phyloP scores from a whole-genome alignment of 2,113 vertebrate genomes.

The Microtus montanus region DNA sequence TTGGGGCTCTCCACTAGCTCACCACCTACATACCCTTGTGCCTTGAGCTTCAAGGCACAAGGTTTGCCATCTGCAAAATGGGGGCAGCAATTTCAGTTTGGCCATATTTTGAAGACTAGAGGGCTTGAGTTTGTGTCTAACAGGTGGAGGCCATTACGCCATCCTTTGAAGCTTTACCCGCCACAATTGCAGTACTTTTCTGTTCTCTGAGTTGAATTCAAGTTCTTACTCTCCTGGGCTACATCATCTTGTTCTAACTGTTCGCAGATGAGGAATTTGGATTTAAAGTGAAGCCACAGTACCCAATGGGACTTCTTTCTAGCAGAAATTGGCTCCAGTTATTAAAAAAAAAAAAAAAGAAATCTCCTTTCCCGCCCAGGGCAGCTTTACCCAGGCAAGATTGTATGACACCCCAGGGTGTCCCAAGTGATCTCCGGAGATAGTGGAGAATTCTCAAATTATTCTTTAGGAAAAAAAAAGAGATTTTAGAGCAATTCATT shows the following conservation, averaged over 20 bases:
- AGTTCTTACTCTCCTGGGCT: conserved; percentile 63
- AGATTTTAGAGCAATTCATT: not conserved
- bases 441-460: conserved; percentile 47
- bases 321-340: conserved; percentile 61
- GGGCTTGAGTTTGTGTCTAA: not conserved
- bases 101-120: not conserved
- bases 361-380: not conserved
- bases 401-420: conserved; percentile 37
- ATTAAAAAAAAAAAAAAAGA: conserved; percentile 57
- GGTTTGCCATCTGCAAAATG: conserved; percentile 7
- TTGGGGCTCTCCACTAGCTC: not conserved
- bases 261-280: conserved; percentile 74
- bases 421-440: conserved; percentile 63
- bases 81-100: not conserved
- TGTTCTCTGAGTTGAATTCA: conserved; percentile 64
- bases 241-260: conserved; percentile 57
- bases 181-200: not conserved
- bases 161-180: not conserved
- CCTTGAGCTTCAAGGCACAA: too few species aligned
- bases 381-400: conserved; percentile 27
- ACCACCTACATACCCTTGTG: not conserved
- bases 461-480: conserved; percentile 3
- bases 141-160: not conserved
- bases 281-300: conserved; percentile 54
- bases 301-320: conserved; percentile 67